Evolutionary conservation across 2,888 invertebrate genomes (phyloP).

Genomic region (Leptopterna dolabrata): DNA sequence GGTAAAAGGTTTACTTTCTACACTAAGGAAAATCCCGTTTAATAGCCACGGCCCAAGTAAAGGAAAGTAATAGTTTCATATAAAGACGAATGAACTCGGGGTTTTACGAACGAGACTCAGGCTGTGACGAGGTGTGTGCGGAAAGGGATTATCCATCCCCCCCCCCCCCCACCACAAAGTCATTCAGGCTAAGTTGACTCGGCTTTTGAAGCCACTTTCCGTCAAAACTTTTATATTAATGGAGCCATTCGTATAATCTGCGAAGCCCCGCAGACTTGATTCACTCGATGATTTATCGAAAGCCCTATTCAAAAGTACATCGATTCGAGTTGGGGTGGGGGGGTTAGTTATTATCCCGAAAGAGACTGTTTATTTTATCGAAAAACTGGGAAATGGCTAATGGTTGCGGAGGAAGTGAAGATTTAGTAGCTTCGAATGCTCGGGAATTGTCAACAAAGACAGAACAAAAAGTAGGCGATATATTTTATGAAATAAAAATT

Average conservation of each 20-base stretch:
- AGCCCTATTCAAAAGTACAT: background rate
- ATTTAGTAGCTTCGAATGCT: background rate
- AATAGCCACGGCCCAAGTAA: background rate
- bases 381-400: background rate
- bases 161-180: background rate
- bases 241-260: constrained; percentile 29
- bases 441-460: background rate
- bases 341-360: background rate
- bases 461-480: background rate
- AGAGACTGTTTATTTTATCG: background rate
- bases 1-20: background rate
- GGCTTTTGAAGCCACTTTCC: background rate
- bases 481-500: too few relatives aligned
- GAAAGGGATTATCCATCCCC: constrained; percentile 15
- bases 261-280: background rate
- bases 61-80: background rate
- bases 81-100: background rate
- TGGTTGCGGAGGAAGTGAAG: background rate
- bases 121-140: background rate
- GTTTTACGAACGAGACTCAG: background rate
- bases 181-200: constrained; percentile 6
- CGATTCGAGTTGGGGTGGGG: background rate
- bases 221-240: constrained; percentile 40
- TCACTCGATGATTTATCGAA: background rate
- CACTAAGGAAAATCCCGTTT: background rate